A percentile compares a stretch with the other conserved stretches of the same genome.
Conservation (phyloP, 1,140 invertebrate species). For the Hycleus phaleratus region DNA sequence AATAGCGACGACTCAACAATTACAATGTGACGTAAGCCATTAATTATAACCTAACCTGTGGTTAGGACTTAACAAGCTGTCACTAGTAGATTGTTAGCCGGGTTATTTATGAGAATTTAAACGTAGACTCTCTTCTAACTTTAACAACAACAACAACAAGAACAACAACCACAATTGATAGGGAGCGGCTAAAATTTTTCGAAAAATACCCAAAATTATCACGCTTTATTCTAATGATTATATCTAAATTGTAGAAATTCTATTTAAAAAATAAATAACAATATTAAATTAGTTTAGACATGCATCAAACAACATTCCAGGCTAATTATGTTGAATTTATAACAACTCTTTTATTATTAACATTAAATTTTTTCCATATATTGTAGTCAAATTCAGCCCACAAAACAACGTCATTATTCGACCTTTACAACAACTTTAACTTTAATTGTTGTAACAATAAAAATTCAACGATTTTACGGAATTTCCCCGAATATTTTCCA, state of each 20-base stretch:
- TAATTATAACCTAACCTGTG: constrained; percentile 45
- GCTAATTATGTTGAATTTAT: constrained; percentile 5
- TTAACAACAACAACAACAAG: too few species aligned
- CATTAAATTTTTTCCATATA: background rate
- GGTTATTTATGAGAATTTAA: constrained; percentile 45
- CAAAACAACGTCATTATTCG: background rate
- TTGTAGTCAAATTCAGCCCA: background rate
- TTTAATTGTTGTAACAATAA: background rate
- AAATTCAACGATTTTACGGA: background rate
- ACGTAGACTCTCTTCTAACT: constrained; percentile 32
- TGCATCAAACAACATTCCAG: constrained; percentile 2
- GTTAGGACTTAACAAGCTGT: constrained; percentile 45
- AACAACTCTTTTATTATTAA: background rate
- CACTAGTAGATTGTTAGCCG: constrained; percentile 43
- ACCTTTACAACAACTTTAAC: background rate
- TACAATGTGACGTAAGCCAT: constrained; percentile 42
- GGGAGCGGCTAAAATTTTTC: background rate
- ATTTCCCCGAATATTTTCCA: background rate
- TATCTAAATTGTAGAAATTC: too few species aligned
- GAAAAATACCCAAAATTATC: too few species aligned
- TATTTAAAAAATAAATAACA: too few species aligned
- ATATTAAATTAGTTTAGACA: too few species aligned
- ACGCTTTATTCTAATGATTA: too few species aligned
- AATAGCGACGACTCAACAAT: constrained; percentile 43
- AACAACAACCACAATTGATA: background rate